phyloP scores from a whole-genome alignment of 2,113 vertebrate species.

The Melanocharis versteri region DNA sequence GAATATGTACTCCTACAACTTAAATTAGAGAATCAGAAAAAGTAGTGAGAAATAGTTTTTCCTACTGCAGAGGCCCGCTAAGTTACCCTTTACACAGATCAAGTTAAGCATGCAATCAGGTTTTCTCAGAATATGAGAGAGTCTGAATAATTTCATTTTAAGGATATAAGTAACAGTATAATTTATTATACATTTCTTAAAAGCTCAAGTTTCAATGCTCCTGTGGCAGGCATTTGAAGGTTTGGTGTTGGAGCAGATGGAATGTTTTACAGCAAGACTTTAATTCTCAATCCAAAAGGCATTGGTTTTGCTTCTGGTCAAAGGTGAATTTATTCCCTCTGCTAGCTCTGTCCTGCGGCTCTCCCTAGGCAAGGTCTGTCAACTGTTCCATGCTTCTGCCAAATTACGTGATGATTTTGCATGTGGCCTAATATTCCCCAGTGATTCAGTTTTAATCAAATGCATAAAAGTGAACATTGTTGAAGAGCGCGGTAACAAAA shows the following conservation, averaged over 20 bases:
- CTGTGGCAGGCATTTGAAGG: neutral
- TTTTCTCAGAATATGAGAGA: neutral
- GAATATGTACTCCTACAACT: neutral
- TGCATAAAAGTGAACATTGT: neutral
- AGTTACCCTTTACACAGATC: neutral
- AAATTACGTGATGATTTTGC: constrained; percentile 61
- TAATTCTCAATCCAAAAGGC: constrained; percentile 49
- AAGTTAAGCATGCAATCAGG: neutral
- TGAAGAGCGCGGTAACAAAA: neutral
- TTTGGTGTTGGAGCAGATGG: constrained; percentile 50
- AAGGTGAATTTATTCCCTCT: constrained; percentile 65
- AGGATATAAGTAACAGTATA: neutral
- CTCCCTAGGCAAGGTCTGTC: constrained; percentile 54
- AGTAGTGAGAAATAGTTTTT: neutral
- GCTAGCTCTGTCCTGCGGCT: constrained; percentile 50
- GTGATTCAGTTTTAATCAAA: constrained; percentile 51
- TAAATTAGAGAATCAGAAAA: neutral
- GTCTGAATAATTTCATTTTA: constrained; percentile 1
- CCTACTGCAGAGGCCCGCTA: neutral
- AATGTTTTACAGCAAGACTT: neutral
- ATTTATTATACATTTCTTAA: constrained; percentile 31
- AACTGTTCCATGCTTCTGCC: constrained; percentile 51
- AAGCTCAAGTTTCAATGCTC: neutral
- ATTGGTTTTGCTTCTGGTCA: constrained; percentile 51
- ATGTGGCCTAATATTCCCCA: constrained; percentile 33